phyloP scores from a whole-genome alignment of 2,888 invertebrate genomes.

The Willowsia nigromaculata region DNA sequence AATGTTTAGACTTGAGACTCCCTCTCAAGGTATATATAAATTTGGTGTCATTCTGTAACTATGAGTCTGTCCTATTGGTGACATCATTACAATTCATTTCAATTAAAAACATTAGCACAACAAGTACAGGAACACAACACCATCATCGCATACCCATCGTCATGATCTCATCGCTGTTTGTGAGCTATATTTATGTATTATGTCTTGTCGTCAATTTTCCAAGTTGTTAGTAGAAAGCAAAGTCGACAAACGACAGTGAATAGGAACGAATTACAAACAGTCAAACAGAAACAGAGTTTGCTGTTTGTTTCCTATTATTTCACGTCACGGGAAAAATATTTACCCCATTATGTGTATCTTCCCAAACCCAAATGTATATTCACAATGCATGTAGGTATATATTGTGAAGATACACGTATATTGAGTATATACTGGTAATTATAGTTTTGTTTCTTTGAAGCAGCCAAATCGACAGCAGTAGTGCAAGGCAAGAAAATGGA shows the following conservation, averaged over 20 bases:
- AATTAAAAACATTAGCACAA: slow-evolving; percentile 32
- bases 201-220: not conserved
- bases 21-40: not conserved
- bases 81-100: slow-evolving; percentile 26
- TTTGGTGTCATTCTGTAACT: not conserved
- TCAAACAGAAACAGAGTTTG: not conserved
- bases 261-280: not conserved
- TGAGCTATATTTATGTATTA: not conserved
- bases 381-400: not conserved
- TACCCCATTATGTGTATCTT: not conserved
- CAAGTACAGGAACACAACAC: not conserved
- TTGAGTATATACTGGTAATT: not conserved
- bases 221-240: not conserved
- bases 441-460: slow-evolving; percentile 20
- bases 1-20: not conserved
- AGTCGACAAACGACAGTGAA: not conserved
- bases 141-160: not conserved
- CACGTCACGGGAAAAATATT: not conserved
- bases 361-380: not conserved
- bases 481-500: slow-evolving; percentile 10
- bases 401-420: not conserved
- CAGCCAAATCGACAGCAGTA: slow-evolving; percentile 1
- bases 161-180: not conserved
- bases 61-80: slow-evolving; percentile 14
- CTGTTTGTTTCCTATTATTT: not conserved